Evolutionary conservation across 2,888 invertebrate species (phyloP).

Genomic region (Nephrotoma appendiculata): DNA sequence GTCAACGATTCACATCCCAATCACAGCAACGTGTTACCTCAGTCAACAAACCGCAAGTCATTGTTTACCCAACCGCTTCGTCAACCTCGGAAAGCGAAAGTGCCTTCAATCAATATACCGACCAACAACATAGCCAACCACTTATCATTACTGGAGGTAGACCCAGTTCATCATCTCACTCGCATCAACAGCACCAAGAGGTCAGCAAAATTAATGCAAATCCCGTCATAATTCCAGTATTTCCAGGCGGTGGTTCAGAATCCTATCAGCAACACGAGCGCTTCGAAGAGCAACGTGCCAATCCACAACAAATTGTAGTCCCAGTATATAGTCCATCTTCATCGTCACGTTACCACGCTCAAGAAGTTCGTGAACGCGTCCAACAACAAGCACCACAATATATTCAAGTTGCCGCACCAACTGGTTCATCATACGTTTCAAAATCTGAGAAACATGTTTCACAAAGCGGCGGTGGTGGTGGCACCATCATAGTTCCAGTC

Average conservation of each 20-base stretch:
- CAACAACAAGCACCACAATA: not conserved
- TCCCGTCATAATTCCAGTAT: conserved; percentile 2
- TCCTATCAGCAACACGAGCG: conserved; percentile 14
- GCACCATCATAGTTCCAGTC: conserved; percentile 11
- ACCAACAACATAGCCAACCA: not conserved
- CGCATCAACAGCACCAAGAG: not conserved
- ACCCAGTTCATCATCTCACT: not conserved
- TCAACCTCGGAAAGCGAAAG: not conserved
- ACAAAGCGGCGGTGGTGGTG: conserved; percentile 9
- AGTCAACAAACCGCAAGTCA: not conserved
- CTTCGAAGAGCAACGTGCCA: conserved; percentile 13
- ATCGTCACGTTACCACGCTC: not conserved
- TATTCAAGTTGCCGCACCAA: conserved; percentile 7
- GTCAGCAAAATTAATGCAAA: not conserved
- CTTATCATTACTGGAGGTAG: not conserved
- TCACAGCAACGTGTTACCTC: not conserved
- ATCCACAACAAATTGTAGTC: conserved; percentile 6
- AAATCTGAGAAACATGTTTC: not conserved
- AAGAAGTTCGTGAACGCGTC: not conserved
- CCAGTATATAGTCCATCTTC: conserved; percentile 8
- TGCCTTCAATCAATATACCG: not conserved
- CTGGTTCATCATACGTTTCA: not conserved
- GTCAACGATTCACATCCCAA: not conserved
- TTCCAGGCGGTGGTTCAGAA: conserved; percentile 15
- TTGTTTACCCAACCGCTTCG: not conserved